Conservation (phyloP, 2,113 vertebrate genomes). For the Tapirus terrestris region DNA sequence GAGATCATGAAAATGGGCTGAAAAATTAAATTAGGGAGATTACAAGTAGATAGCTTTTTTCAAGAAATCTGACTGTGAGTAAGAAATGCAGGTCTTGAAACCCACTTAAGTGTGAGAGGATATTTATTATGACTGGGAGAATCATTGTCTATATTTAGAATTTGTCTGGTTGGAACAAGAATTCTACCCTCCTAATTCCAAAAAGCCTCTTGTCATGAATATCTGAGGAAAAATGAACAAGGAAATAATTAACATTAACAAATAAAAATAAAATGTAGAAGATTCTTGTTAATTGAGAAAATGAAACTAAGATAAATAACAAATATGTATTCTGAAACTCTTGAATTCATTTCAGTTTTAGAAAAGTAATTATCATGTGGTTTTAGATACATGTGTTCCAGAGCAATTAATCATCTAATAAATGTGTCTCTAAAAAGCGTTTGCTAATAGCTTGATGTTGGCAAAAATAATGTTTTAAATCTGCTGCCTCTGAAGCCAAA, state of each 20-base stretch:
- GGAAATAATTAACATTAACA: neutral
- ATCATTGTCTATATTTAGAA: neutral
- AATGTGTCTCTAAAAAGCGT: neutral
- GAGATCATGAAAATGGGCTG: neutral
- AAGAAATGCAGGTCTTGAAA: neutral
- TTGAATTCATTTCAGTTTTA: neutral
- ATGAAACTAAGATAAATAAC: constrained; percentile 32
- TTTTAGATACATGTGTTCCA: constrained; percentile 45
- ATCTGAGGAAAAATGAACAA: neutral
- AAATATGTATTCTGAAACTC: constrained; percentile 12
- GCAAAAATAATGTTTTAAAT: constrained; percentile 58
- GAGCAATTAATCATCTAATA: constrained; percentile 34
- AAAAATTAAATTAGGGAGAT: neutral
- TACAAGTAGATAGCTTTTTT: neutral
- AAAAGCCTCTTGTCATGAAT: neutral
- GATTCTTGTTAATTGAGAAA: constrained; percentile 26
- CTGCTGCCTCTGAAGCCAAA: constrained; percentile 23
- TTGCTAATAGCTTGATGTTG: constrained; percentile 41
- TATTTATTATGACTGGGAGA: neutral
- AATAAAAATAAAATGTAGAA: constrained; percentile 32
- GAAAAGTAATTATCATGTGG: constrained; percentile 17
- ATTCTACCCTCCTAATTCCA: neutral
- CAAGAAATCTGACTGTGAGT: neutral
- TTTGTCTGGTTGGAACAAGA: neutral
- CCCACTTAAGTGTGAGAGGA: neutral